phyloP scores from a whole-genome alignment of 2,113 vertebrate genomes.

The Bujurquina vittata region DNA sequence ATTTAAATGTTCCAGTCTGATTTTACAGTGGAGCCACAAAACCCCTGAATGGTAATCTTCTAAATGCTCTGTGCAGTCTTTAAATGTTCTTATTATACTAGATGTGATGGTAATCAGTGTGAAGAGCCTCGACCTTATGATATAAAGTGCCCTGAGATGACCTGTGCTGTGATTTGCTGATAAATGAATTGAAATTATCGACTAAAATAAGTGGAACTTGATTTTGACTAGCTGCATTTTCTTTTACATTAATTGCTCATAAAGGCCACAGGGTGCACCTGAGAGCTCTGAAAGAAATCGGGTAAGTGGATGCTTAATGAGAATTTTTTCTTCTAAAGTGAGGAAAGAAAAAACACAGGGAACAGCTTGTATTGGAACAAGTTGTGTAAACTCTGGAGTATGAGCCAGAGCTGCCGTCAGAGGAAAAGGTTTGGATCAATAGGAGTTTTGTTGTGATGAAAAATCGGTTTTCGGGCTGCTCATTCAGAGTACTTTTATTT shows the following conservation, averaged over 20 bases:
- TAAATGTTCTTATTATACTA: not conserved
- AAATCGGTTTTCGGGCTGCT: not conserved
- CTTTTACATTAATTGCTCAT: not conserved
- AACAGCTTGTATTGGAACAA: not conserved
- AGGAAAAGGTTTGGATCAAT: not conserved
- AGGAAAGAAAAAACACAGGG: not conserved
- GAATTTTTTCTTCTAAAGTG: not conserved
- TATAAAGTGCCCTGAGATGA: not conserved
- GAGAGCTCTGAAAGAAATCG: not conserved
- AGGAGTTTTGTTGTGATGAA: not conserved
- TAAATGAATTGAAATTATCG: not conserved
- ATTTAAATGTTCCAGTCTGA: not conserved
- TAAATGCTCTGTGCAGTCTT: not conserved
- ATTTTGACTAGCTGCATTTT: not conserved
- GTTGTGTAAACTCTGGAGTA: not conserved
- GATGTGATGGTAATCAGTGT: not conserved
- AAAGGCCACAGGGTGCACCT: not conserved
- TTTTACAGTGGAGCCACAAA: not conserved
- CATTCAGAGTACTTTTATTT: not conserved
- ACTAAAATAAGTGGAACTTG: not conserved
- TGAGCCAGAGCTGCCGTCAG: not conserved
- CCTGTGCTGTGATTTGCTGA: not conserved
- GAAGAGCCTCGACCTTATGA: not conserved
- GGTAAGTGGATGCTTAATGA: not conserved
- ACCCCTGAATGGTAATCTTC: not conserved